Evolutionary conservation across 2,113 vertebrate species (phyloP).

Genomic region (Dolichallabes microphthalmus): DNA sequence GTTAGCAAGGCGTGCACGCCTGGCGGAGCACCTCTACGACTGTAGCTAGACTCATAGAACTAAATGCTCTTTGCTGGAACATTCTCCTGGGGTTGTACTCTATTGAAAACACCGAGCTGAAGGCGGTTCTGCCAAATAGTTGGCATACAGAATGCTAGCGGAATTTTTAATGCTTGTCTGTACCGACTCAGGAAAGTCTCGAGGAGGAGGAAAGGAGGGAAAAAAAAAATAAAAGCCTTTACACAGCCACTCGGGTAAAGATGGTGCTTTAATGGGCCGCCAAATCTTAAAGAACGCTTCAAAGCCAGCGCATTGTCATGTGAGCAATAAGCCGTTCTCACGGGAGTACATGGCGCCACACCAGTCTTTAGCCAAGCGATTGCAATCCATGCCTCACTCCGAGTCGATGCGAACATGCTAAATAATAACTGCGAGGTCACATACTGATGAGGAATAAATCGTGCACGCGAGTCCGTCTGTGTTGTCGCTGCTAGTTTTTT

Average conservation of each 20-base stretch:
- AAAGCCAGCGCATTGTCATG: conserved; percentile 28
- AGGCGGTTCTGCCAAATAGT: conserved; percentile 16
- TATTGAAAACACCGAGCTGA: conserved; percentile 17
- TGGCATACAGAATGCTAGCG: background rate
- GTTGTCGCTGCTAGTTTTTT: conserved; percentile 22
- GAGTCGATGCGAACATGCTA: conserved; percentile 75
- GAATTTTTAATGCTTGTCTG: conserved; percentile 8
- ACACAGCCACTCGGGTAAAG: background rate
- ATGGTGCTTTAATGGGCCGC: conserved; percentile 9
- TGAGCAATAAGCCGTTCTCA: conserved; percentile 65
- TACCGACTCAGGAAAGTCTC: background rate
- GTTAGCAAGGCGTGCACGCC: conserved; percentile 49
- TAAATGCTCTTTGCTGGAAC: conserved; percentile 29
- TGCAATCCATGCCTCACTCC: conserved; percentile 62
- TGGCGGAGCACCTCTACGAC: conserved; percentile 24
- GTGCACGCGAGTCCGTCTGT: background rate
- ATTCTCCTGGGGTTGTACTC: conserved; percentile 6
- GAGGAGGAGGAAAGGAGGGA: background rate
- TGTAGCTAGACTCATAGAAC: conserved; percentile 37
- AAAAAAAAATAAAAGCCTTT: conserved; percentile 14
- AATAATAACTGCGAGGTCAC: conserved; percentile 76
- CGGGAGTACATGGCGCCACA: conserved; percentile 65
- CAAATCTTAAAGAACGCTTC: background rate
- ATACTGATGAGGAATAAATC: conserved; percentile 62
- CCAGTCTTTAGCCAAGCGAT: conserved; percentile 70